Evolutionary conservation across 2,113 vertebrate species (phyloP).

Genomic region (Albula goreensis): DNA sequence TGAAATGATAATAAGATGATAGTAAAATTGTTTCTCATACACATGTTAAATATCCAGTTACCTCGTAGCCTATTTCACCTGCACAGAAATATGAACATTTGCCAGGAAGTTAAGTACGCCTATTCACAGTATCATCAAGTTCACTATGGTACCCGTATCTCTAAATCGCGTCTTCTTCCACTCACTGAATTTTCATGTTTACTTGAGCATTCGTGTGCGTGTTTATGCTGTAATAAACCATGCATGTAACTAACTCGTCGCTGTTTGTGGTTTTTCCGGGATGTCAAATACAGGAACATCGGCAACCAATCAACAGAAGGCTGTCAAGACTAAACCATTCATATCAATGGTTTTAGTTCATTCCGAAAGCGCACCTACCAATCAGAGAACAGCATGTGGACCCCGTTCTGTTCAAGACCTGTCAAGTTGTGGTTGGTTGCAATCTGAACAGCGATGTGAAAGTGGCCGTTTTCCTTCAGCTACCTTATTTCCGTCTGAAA

Average conservation of each 20-base stretch:
- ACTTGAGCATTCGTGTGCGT: neutral
- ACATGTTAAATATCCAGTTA: too few species aligned
- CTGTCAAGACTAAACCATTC: neutral
- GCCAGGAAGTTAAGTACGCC: too few species aligned
- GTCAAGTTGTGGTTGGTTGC: conserved; percentile 70
- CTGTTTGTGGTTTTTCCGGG: neutral
- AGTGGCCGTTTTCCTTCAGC: neutral
- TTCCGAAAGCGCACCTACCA: neutral
- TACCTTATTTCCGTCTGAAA: neutral
- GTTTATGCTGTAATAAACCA: neutral
- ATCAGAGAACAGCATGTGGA: conserved; percentile 25
- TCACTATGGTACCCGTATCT: too few species aligned
- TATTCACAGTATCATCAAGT: too few species aligned
- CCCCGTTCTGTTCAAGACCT: conserved; percentile 65
- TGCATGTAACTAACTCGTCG: neutral
- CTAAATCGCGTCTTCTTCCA: too few species aligned
- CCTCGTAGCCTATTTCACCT: too few species aligned
- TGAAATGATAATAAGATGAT: too few species aligned
- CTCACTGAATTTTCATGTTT: neutral
- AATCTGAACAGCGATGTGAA: conserved; percentile 23
- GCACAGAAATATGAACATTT: too few species aligned
- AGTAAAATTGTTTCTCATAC: too few species aligned
- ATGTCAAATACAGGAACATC: neutral
- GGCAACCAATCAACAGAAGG: neutral
- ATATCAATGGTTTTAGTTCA: neutral